Evolutionary conservation across 2,888 invertebrate species (phyloP).

Genomic region (Graphium colonna): DNA sequence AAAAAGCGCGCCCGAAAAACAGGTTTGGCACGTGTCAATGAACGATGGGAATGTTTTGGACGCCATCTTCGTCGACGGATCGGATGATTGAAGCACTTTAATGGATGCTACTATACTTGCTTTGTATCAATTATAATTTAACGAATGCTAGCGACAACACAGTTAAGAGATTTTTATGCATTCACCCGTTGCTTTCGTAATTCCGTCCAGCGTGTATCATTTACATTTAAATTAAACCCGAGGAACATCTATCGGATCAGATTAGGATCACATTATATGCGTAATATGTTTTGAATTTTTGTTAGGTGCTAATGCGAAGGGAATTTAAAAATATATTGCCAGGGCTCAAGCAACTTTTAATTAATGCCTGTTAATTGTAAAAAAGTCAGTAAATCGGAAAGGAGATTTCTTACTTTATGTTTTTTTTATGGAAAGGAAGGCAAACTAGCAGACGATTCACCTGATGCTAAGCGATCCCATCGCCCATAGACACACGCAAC

Average conservation of each 20-base stretch:
- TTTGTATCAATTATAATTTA: conserved; percentile 55
- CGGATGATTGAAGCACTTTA: conserved; percentile 71
- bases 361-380: no score
- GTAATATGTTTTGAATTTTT: conserved; percentile 1
- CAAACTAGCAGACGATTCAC: no score
- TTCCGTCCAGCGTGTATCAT: conserved; percentile 14
- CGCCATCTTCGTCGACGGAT: conserved; percentile 56
- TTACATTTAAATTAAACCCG: conserved; percentile 18
- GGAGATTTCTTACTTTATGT: no score
- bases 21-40: conserved; percentile 79
- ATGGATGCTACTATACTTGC: conserved; percentile 59
- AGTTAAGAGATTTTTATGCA: conserved; percentile 24
- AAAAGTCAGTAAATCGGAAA: no score
- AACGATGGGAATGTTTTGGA: conserved; percentile 75
- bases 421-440: no score
- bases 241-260: conserved; percentile 11
- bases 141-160: conserved; percentile 42
- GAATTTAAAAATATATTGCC: conserved; percentile 1
- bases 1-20: conserved; percentile 73
- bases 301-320: neutral
- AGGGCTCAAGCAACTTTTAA: no score
- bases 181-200: conserved; percentile 5
- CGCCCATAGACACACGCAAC: no score
- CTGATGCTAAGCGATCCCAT: no score
- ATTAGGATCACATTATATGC: neutral